Base-by-base conservation (phyloP, 2,113 vertebrate species). In the Sterrhoptilus dennistouni region DNA sequence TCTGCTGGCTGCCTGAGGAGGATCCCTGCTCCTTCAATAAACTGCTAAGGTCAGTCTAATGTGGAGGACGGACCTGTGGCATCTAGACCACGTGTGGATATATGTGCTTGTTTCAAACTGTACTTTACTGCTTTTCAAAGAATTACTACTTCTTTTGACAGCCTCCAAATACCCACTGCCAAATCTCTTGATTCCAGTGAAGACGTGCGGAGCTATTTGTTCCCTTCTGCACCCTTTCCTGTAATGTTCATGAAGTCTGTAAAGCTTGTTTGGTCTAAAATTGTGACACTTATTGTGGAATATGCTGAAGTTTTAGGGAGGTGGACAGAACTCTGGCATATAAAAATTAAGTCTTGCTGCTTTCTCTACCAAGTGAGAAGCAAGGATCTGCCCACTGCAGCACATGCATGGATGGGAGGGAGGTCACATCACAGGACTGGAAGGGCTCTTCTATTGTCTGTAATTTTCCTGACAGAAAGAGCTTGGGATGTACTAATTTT, bases 281-380 rank as follows among this genome's bases (percentile, higher is more conserved):
- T 31, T n/a, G 12, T 2, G 11, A 3, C 9, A 36, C 44, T 31
- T 53, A 1, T 50, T 74, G 14, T 74, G 54, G 66, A 59, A 47
- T 19, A 33, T 15, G 28, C 29, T 18, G 29, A 66, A 52, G n/a
- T 33, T 53, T 81, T 20, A 66, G 24, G 24, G 33, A 35, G 31
- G 5, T 70, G 54, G 35, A 27, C 16, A 3, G 23, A 18, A 18
- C 19, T 40, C 1, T 6, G 12, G 13, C 14, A 54, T 52, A 78
- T 59, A 54, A 50, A 33, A 66, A 3, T 63, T 15, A n/a, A 44
- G 5, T 0, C 0, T 28, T 0, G 0, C 33, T 76, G 10, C 14
- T 14, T 56, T 61, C 6, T 57, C 25, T 53, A 3, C 9, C 6
- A 69, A 18, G 21, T 27, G 49, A 77, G 64, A 65, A 45, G 12